Base-by-base conservation (phyloP, 2,113 vertebrate species). In the Blennius ocellaris region DNA sequence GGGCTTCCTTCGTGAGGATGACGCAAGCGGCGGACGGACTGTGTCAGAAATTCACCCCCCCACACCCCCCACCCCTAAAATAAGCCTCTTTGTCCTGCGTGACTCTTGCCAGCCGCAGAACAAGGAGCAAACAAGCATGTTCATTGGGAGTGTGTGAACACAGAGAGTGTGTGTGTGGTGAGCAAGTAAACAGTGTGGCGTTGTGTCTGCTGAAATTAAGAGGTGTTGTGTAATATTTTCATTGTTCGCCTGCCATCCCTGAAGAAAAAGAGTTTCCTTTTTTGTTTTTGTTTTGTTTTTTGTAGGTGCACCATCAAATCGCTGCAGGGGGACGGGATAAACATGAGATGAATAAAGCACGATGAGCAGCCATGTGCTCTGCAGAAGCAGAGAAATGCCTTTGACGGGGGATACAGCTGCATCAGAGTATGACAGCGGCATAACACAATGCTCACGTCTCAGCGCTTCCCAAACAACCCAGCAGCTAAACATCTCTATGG, bases 21-120 rank as follows among this genome's bases (percentile, higher is more conserved):
- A 87, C 80, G 67, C 54, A 30, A 30, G 21, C 69, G 67, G 53
- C 8, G 51, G 58, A 81, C 78, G 63, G 67, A 76, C 83, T 80
- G 78, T 84, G 80, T 84, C 85, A 89, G 87, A 91, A 86, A 91
- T 89, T 85, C 78, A 88, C 78, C 47, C 0, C 14, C 11, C 11
- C 11, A 3, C 41, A 3, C 45, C 47, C 0, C 14, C 11, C 11
- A 1, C 41, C 41, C 41, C 45, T 6, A 49, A 66, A 69, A 81
- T 4, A 76, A 71, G 78, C 8, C 79, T 79, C 86, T 91, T 90
- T 92, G 89, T 92, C 67, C 73, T 6, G 63, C 63, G 64, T 74
- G 71, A 72, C 49, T 67, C 49, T 52, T 67, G 68, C 70, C 67
- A 75, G 79, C 21, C 37, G 7, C 70, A 78, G 67, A 81, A 86